Conservation (phyloP, 2,888 invertebrate genomes). For the Trissolcus japonicus region DNA sequence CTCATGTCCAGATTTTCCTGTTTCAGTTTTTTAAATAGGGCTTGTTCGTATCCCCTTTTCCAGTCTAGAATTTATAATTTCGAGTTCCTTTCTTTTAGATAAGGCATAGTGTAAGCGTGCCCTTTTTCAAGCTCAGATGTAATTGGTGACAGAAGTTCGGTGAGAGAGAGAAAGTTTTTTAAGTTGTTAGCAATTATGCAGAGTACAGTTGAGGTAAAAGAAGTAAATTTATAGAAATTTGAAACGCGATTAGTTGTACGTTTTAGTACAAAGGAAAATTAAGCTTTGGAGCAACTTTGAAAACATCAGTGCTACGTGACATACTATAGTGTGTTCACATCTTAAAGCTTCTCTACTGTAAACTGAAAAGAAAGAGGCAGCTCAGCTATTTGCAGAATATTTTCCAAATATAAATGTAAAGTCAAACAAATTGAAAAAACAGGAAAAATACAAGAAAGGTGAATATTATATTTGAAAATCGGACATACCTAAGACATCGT, state of each 20-base stretch:
- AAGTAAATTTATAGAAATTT: too few species aligned
- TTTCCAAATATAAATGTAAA: too few species aligned
- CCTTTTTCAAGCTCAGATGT: constrained; percentile 8
- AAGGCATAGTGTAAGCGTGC: background rate
- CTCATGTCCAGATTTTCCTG: constrained; percentile 64
- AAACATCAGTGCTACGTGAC: background rate
- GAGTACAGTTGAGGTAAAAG: too few species aligned
- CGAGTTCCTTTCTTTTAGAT: background rate
- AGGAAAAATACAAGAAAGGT: background rate
- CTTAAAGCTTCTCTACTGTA: too few species aligned
- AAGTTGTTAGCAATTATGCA: background rate
- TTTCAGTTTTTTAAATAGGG: constrained; percentile 11
- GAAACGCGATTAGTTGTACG: too few species aligned
- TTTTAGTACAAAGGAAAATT: background rate
- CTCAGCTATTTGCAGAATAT: background rate
- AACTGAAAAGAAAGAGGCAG: too few species aligned
- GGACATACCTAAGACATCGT: background rate
- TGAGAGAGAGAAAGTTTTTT: background rate
- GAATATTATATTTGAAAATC: background rate
- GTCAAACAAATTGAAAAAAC: background rate
- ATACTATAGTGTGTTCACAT: background rate
- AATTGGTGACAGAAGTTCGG: background rate
- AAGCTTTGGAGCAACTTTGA: background rate
- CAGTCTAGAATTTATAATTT: constrained; percentile 25
- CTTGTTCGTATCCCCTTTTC: constrained; percentile 19